These are phyloP conservation scores for Embiotoca jacksoni DNA, from an alignment of 2,113 vertebrate species.

Conservation along the genomic window DNA sequence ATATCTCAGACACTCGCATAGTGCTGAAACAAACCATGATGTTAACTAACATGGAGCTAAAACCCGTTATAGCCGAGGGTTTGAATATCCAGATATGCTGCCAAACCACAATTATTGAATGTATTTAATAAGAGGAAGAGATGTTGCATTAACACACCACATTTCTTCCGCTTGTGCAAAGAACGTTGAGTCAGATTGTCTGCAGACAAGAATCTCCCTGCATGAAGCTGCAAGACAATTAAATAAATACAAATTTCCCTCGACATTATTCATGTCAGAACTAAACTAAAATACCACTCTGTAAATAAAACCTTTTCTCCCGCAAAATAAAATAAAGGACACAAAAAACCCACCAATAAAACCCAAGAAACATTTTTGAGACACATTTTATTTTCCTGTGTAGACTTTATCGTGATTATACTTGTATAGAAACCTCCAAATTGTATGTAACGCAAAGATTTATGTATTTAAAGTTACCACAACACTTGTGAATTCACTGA, in stretches of 20 bases:
- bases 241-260: constrained; percentile 12
- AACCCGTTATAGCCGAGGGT: neutral
- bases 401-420: no score
- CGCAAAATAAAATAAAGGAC: neutral
- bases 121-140: constrained; percentile 23
- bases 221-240: constrained; percentile 16
- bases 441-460: no score
- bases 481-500: no score
- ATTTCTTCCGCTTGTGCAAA: constrained; percentile 49
- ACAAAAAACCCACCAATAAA: neutral
- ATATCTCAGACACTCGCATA: neutral
- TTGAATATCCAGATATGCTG: neutral
- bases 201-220: constrained; percentile 10
- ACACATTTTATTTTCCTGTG: no score
- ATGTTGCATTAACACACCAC: constrained; percentile 26
- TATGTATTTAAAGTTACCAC: no score
- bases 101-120: constrained; percentile 46
- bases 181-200: constrained; percentile 50
- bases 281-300: neutral
- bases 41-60: neutral
- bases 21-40: no score
- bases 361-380: neutral
- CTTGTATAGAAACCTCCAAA: no score
- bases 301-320: neutral
- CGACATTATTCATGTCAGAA: neutral